These are phyloP conservation scores for Ianthella basta DNA, from an alignment of 37 sponge, comb jelly and placozoan genomes.

Conservation along the genomic window DNA sequence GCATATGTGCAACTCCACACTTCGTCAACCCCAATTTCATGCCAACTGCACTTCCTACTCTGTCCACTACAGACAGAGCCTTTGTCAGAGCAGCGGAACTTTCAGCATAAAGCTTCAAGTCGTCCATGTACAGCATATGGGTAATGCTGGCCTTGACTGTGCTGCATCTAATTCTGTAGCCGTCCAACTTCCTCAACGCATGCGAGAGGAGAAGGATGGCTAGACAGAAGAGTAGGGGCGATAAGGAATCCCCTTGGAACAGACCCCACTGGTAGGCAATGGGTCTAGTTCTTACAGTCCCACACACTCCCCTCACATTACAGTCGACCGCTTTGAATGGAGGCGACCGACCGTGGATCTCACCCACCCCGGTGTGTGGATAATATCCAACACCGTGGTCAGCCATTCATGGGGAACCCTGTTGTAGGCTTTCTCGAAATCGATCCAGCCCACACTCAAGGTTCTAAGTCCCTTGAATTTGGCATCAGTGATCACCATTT, in stretches of 20 bases:
- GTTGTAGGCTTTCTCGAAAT: conserved; percentile 17
- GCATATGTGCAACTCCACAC: conserved; percentile 36
- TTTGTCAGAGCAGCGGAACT: not conserved
- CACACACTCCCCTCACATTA: not conserved
- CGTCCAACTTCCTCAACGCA: not conserved
- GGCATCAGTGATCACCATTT: not conserved
- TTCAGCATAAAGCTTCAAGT: conserved; percentile 16
- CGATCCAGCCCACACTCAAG: conserved; percentile 23
- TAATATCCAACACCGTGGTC: not conserved
- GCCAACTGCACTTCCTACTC: conserved; percentile 22
- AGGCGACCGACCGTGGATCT: not conserved
- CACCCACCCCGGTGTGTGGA: not conserved
- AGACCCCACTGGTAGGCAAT: conserved; percentile 18
- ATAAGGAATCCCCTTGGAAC: conserved; percentile 53
- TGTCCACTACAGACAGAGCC: not conserved
- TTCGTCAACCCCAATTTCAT: conserved; percentile 41
- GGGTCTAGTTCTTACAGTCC: not conserved
- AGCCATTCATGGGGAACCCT: conserved; percentile 23
- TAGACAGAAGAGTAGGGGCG: conserved; percentile 37
- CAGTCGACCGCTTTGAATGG: not conserved
- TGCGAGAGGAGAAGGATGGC: not conserved
- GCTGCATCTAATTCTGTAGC: too few species aligned
- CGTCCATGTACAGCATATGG: conserved; percentile 16
- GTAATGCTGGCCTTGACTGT: not conserved
- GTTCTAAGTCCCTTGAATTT: too few species aligned